Conservation (phyloP, 2,113 vertebrate species). For the Eclectus roratus region DNA sequence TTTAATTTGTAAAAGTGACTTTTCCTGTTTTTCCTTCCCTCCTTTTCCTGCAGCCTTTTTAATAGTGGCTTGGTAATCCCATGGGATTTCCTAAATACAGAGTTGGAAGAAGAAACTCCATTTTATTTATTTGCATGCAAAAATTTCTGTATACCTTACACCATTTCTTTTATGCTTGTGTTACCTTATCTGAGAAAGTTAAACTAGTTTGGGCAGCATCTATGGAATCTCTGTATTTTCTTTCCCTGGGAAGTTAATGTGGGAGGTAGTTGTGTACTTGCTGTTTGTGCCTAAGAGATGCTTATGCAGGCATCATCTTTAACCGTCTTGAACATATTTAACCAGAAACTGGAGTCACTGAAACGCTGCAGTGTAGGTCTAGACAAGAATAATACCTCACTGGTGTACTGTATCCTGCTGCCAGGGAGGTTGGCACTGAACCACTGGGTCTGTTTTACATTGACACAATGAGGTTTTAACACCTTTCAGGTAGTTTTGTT, state of each 20-base stretch:
- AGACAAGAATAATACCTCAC: not conserved
- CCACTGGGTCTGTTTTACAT: not conserved
- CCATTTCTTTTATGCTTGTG: not conserved
- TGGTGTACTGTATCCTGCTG: not conserved
- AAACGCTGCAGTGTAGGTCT: not conserved
- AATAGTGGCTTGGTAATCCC: not conserved
- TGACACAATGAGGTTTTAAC: rapidly evolving
- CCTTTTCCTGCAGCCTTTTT: not conserved
- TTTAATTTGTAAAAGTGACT: not conserved
- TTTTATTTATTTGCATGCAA: not conserved
- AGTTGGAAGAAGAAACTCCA: not conserved
- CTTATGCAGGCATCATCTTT: not conserved
- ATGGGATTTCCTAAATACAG: not conserved
- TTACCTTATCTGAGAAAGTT: not conserved
- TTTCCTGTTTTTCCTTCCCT: not conserved
- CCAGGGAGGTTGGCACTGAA: not conserved
- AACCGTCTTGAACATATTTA: not conserved
- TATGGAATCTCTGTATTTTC: not conserved
- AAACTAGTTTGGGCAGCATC: not conserved
- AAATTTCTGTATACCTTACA: not conserved
- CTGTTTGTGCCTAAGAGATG: not conserved
- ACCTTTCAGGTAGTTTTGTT: rapidly evolving
- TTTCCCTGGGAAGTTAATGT: not conserved
- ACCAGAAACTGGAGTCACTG: not conserved
- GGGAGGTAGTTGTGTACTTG: not conserved